Base-by-base conservation (phyloP, 2,888 invertebrate species). In the Uloborus plumipes region DNA sequence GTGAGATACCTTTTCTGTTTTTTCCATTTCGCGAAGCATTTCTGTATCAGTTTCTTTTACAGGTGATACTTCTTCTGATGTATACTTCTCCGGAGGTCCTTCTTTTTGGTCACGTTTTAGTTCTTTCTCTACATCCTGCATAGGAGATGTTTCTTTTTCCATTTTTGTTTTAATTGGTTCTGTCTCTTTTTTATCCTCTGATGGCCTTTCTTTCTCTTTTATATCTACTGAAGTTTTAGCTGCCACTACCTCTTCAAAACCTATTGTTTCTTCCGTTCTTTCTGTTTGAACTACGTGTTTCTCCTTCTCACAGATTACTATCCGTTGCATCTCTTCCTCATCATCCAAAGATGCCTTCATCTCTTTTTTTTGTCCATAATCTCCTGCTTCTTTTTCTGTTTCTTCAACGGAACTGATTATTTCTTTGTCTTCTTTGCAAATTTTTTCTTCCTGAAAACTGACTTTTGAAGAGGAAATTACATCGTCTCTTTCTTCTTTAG, bases 321-420 rank as follows among this genome's bases (percentile, higher is more conserved):
- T 18, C 22, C 26, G 62, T 31, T 58, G 15, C 59, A n/a, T 66
- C 59, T 70, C 59, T 58, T 4, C n/a, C 22, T 64, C n/a, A 22
- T 31, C 47, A 39, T 49, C 59, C 26, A 6, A 9, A 20, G 20
- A 13, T 71, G 3, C 59, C 39, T 61, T 16, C 18, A 20, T 9
- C 0, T n/a, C 31, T 59, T 9, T 39, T 64, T 61, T 22, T 26
- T 26, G 26, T 26, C 2, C 26, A 26, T 26, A 13, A 13, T 49
- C 20, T 53, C 18, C 51, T 14, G 15, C 69, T 0, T 13, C 2
- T 69, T 69, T 20, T 53, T 51, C 51, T 26, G 11, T 2, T 51
- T 69, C 69, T 55, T 55, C 2, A 22, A 13, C 65, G 1, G 15
- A 2, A 13, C n/a, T 49, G 13, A 47, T 4, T 20, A 7, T n/a